Base-by-base conservation (phyloP, 1,140 invertebrate genomes). In the Marisa cornuarietis region DNA sequence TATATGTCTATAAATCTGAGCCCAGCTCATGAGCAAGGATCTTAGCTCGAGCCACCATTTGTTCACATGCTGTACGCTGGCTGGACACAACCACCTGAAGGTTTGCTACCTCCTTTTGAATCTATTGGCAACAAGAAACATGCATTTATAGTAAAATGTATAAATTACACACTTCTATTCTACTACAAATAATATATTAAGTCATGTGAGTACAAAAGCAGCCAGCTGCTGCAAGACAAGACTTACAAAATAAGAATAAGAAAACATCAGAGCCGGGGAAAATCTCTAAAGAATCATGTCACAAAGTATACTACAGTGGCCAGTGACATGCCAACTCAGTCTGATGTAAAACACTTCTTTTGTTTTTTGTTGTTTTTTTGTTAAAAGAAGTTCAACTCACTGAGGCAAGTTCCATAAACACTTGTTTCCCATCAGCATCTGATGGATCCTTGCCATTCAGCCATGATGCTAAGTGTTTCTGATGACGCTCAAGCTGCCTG, bases 61-160 rank as follows among this genome's bases (percentile, higher is more conserved):
- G 68, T 58, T 82, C 81, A 61, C 81, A 82, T 31, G 73, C 42
- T 65, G 77, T 54, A 11, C 65, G 58, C 58, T 79, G 81, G 22
- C 77, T 79, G 73, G 72, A 72, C 11, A 84, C 80, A 18, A 72
- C n/a, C 24, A 61, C 63, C 69, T 77, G 79, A 24, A 83, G 58
- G 7, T 58, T 58, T 31, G 72, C 62, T 3, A 85, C 58, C 63
- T 85, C 84, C 26, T 42, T 31, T 72, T 81, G 79, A 63, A 85
- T 81, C 84, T 85, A 79, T 49, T 58, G 54, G 16, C 2, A 58
- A 58, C 54, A 58, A 18, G 54, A 58, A 58, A 58, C 11, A 18
- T 14, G 54, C 9, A 58, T 58, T 18, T 58, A 58, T 18, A 14
- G 54, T 58, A 11, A 58, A 18, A 58, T 58, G 8, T 58, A 18